Evolutionary conservation across 1,140 invertebrate species (phyloP).

Genomic region (Chelonus insularis): DNA sequence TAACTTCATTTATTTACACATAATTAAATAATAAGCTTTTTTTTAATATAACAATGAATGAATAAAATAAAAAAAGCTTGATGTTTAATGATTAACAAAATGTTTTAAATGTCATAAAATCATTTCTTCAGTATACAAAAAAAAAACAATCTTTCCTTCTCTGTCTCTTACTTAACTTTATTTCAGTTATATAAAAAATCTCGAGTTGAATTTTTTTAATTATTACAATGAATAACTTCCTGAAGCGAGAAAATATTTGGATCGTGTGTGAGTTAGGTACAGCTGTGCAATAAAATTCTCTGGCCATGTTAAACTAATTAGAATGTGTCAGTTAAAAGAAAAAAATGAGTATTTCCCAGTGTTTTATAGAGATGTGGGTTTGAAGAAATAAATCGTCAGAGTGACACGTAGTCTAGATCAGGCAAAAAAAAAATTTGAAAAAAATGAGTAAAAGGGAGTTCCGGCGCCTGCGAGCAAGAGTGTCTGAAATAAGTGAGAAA

Average conservation of each 20-base stretch:
- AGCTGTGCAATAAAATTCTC: constrained; percentile 29
- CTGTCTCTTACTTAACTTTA: no score
- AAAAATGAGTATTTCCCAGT: neutral
- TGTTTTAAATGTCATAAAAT: no score
- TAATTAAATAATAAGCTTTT: no score
- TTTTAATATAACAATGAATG: no score
- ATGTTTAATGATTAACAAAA: no score
- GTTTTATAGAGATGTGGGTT: neutral
- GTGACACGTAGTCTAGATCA: constrained; percentile 8
- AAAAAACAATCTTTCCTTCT: no score
- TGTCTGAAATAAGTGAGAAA: constrained; percentile 15
- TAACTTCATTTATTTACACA: no score
- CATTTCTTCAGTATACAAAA: no score
- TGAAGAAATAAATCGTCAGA: constrained; percentile 21
- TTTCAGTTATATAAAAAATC: no score
- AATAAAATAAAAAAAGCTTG: no score
- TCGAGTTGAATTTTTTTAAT: neutral
- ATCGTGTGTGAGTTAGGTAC: neutral
- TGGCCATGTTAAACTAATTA: constrained; percentile 29
- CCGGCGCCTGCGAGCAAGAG: constrained; percentile 18
- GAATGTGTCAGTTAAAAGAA: constrained; percentile 20
- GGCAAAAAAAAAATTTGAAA: constrained; percentile 10
- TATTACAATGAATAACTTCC: constrained; percentile 2
- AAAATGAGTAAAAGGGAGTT: constrained; percentile 9
- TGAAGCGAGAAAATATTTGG: neutral